phyloP scores from a whole-genome alignment of 2,113 vertebrate species.

The Daubentonia madagascariensis region DNA sequence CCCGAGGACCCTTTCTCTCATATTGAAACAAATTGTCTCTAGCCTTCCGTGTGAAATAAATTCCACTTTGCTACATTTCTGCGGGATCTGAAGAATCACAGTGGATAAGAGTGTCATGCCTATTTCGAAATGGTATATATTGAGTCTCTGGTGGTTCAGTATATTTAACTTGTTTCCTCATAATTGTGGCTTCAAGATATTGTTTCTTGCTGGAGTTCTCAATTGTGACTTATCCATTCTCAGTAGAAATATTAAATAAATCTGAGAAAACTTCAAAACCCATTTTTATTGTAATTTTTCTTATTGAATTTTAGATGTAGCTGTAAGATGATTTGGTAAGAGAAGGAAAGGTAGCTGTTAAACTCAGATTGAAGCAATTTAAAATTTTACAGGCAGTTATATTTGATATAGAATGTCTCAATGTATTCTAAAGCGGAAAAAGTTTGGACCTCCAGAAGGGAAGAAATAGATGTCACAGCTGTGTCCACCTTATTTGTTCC shows the following conservation, averaged over 20 bases:
- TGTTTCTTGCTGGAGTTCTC: slow-evolving; percentile 22
- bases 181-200: background rate
- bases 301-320: slow-evolving; percentile 46
- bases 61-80: background rate
- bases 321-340: slow-evolving; percentile 34
- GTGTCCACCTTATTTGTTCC: background rate
- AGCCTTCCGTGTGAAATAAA: background rate
- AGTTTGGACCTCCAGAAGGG: background rate
- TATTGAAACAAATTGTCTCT: background rate
- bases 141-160: background rate
- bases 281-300: slow-evolving; percentile 56
- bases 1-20: background rate
- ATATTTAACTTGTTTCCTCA: background rate
- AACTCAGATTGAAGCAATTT: background rate
- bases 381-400: background rate
- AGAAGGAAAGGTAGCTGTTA: background rate
- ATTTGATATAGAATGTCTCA: background rate
- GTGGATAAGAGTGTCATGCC: background rate
- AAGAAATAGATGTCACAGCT: background rate
- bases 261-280: background rate
- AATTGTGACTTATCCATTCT: slow-evolving; percentile 25
- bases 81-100: background rate
- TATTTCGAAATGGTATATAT: background rate
- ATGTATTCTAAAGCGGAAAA: background rate
- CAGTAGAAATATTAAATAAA: slow-evolving; percentile 48